Conservation (phyloP, 2,888 invertebrate species). For the Xylota segnis region DNA sequence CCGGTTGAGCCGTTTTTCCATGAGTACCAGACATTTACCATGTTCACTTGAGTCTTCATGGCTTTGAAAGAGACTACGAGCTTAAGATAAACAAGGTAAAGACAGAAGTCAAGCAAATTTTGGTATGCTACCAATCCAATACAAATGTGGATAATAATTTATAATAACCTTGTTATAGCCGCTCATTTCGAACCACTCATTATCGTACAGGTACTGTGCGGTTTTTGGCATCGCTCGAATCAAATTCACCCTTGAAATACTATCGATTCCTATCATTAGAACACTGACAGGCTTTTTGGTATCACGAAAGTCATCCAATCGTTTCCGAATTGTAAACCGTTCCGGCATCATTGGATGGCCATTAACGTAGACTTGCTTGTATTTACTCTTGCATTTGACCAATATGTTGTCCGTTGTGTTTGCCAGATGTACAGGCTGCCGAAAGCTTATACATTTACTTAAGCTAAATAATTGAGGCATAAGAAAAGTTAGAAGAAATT, state of each 20-base stretch:
- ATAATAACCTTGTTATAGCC: slow-evolving; percentile 89
- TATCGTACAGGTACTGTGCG: slow-evolving; percentile 87
- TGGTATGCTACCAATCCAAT: too few relatives aligned
- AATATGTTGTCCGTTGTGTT: slow-evolving; percentile 85
- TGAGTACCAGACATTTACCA: too few relatives aligned
- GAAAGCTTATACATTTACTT: slow-evolving; percentile 85
- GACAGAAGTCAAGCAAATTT: too few relatives aligned
- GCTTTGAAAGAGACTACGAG: too few relatives aligned
- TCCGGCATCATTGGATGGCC: slow-evolving; percentile 86
- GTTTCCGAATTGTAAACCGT: slow-evolving; percentile 85
- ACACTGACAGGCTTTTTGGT: slow-evolving; percentile 86
- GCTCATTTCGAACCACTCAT: slow-evolving; percentile 89
- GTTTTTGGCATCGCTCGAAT: slow-evolving; percentile 91
- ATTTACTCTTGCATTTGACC: slow-evolving; percentile 85
- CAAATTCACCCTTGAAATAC: slow-evolving; percentile 92
- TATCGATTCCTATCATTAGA: slow-evolving; percentile 93
- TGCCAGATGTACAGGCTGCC: slow-evolving; percentile 81
- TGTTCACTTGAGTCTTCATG: too few relatives aligned
- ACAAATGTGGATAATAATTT: too few relatives aligned
- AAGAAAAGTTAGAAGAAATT: slow-evolving; percentile 1
- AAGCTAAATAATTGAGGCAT: slow-evolving; percentile 74
- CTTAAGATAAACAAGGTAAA: too few relatives aligned
- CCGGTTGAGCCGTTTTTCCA: too few relatives aligned
- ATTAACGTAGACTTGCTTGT: slow-evolving; percentile 82
- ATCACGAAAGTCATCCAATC: slow-evolving; percentile 80